phyloP scores from a whole-genome alignment of 2,888 invertebrate genomes.

The Zygothrica quintamaculata region DNA sequence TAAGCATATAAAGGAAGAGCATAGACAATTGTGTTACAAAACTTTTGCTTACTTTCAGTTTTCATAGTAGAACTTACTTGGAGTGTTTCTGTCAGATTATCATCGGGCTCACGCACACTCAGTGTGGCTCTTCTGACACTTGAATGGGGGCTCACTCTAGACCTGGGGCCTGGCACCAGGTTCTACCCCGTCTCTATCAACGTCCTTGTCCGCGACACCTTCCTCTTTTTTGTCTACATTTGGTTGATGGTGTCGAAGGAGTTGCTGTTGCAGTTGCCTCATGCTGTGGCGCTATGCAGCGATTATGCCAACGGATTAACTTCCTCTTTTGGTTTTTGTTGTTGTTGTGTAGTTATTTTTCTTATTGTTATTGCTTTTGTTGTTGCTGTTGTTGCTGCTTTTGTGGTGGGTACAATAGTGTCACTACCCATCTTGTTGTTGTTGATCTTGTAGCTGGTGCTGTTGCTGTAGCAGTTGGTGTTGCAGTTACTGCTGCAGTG shows the following conservation, averaged over 20 bases:
- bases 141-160: slow-evolving; percentile 61
- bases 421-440: no score
- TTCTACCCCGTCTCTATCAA: neutral
- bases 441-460: no score
- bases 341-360: slow-evolving; percentile 20
- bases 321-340: slow-evolving; percentile 63
- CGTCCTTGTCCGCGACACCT: neutral
- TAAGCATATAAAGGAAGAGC: no score
- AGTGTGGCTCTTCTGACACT: slow-evolving; percentile 70
- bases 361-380: slow-evolving; percentile 32
- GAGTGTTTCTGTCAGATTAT: slow-evolving; percentile 49
- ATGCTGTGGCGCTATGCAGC: slow-evolving; percentile 82
- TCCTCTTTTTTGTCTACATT: neutral
- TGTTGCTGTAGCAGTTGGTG: slow-evolving; percentile 5
- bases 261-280: slow-evolving; percentile 58
- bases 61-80: slow-evolving; percentile 39
- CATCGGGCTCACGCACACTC: slow-evolving; percentile 42
- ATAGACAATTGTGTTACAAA: slow-evolving; percentile 11
- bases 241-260: slow-evolving; percentile 43
- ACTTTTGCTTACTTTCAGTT: slow-evolving; percentile 57
- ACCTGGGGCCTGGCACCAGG: slow-evolving; percentile 5
- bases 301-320: slow-evolving; percentile 76
- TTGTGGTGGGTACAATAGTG: slow-evolving; percentile 11
- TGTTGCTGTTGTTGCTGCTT: neutral
- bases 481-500: slow-evolving; percentile 6